These are phyloP conservation scores for Drosophila robusta DNA, from an alignment of 2,888 invertebrate species.

Conservation along the genomic window DNA sequence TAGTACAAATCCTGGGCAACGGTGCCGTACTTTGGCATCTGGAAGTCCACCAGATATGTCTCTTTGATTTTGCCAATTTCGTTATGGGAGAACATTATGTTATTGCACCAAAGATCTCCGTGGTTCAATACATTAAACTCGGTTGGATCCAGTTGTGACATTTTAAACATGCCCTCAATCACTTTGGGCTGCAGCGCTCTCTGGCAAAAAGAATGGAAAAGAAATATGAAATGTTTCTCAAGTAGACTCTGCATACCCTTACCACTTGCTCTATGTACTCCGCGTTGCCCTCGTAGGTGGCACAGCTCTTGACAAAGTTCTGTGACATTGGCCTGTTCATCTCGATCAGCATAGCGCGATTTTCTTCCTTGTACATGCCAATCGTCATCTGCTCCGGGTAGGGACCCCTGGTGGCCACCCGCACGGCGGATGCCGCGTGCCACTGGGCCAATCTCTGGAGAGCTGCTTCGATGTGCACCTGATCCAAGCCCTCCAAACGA, in stretches of 20 bases:
- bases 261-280: constrained; percentile 68
- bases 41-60: constrained; percentile 78
- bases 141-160: constrained; percentile 36
- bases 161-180: constrained; percentile 50
- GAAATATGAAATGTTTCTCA: not conserved
- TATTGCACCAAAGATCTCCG: constrained; percentile 80
- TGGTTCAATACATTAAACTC: constrained; percentile 77
- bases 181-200: constrained; percentile 33
- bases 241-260: constrained; percentile 9
- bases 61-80: constrained; percentile 65
- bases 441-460: constrained; percentile 76
- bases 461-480: constrained; percentile 66
- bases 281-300: constrained; percentile 46
- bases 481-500: constrained; percentile 75
- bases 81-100: constrained; percentile 78
- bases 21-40: constrained; percentile 73
- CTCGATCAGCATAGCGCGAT: constrained; percentile 27
- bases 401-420: constrained; percentile 54
- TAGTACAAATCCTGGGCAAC: constrained; percentile 79
- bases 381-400: constrained; percentile 38
- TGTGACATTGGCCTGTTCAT: constrained; percentile 19
- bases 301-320: constrained; percentile 42
- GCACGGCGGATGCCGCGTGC: constrained; percentile 79
- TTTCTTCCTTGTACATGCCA: constrained; percentile 43
- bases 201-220: constrained; percentile 42